Base-by-base conservation (phyloP, 1,140 invertebrate species). In the Ooceraea biroi region DNA sequence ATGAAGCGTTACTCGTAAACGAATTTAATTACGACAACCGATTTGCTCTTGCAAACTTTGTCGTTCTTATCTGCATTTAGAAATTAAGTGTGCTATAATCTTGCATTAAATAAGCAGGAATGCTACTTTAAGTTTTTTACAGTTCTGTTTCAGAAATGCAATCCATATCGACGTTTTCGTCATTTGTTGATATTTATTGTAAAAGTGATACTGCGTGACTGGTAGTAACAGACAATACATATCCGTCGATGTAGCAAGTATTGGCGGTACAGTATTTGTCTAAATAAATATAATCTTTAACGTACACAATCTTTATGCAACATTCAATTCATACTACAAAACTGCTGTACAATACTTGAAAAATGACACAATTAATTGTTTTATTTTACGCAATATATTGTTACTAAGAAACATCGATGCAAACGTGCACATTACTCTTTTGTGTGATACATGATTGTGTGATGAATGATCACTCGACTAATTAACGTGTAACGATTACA, bases 211-310 rank as follows among this genome's bases (percentile, higher is more conserved):
- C 10, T 1, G 52, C 14, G 7, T 30, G 19, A 76, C 12, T 14
- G 22, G 0, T 76, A 30, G 12, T 0, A 30, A 36, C 0, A 0
- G 44, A 78, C 5, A n/a, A 65, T 22, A 44, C 2, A 50, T 48
- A 48, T 22, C 48, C 11, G 25, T 66, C 5, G 46, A 14, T 7
- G 8, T 50, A 10, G 41, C 25, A 12, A n/a, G n/a, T 19, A 74
- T 12, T 12, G 14, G 36, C 3, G 55, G 2, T 78, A n/a, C 48
- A 69, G 25, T 69, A 48, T 57, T 57, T 55, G 2, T 52, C 12
- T 14, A 41, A 78, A 78, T 78, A 78, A 69, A 78, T 68, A 78
- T 68, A 46, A 7, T 57, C 48, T 48, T 57, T 57, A 11, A n/a
- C n/a, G n/a, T n/a, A n/a, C n/a, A n/a, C n/a, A n/a, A n/a, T n/a